Evolutionary conservation across 2,797 vertebrate species (phyloP).

Genomic region (Leuciscus waleckii): DNA sequence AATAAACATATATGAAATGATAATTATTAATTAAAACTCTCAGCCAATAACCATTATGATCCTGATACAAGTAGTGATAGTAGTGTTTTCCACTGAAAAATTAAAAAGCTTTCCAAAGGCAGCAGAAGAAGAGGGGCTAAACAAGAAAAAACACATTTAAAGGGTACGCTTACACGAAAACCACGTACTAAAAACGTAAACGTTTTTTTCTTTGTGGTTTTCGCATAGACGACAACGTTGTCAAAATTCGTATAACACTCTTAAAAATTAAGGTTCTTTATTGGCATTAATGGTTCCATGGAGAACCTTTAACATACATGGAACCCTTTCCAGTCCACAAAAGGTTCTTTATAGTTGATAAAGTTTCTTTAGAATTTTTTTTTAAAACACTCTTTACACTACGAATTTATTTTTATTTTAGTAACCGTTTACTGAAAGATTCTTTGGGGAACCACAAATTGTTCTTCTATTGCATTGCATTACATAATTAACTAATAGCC

Average conservation of each 20-base stretch:
- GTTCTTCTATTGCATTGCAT: no score
- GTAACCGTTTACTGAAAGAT: background rate
- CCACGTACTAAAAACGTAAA: no score
- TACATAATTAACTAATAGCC: background rate
- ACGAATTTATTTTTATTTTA: background rate
- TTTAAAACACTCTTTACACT: background rate
- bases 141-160: no score
- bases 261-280: no score
- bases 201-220: no score
- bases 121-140: no score
- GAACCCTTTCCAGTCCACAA: background rate
- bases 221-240: no score
- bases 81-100: background rate
- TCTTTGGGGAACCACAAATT: no score
- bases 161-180: no score
- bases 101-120: background rate
- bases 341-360: background rate
- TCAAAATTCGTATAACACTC: no score
- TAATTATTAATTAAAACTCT: background rate
- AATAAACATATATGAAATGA: background rate
- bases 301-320: no score
- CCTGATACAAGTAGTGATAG: background rate
- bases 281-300: no score
- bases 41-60: background rate
- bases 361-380: background rate